A percentile compares a stretch with the other conserved stretches of the same genome.
These are phyloP conservation scores for Chitala chitala DNA, from an alignment of 2,113 vertebrate species.

Conservation along the genomic window DNA sequence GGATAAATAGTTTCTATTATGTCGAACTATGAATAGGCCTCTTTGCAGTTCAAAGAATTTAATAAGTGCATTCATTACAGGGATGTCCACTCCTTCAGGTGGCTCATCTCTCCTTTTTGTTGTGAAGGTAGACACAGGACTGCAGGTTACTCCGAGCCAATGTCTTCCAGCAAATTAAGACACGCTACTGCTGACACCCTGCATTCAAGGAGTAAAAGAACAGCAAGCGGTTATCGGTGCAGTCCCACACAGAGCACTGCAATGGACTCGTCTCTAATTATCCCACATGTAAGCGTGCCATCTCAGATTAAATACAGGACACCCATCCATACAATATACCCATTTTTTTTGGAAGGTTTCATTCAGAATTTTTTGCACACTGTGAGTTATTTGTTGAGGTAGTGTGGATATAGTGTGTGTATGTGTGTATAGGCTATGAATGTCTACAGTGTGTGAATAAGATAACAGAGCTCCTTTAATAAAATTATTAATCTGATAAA, in stretches of 20 bases:
- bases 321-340: slow-evolving; percentile 23
- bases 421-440: not conserved
- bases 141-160: slow-evolving; percentile 79
- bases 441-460: no score
- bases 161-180: slow-evolving; percentile 89
- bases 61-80: slow-evolving; percentile 99
- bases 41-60: slow-evolving; percentile 99
- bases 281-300: slow-evolving; percentile 81
- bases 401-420: not conserved
- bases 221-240: slow-evolving; percentile 84
- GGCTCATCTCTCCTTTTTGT: slow-evolving; percentile 42
- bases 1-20: slow-evolving; percentile 99
- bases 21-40: slow-evolving; percentile 95
- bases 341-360: slow-evolving; percentile 21
- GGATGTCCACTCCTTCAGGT: slow-evolving; percentile 81
- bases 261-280: slow-evolving; percentile 89
- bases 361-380: not conserved
- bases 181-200: slow-evolving; percentile 86
- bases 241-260: no score
- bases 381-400: not conserved
- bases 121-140: slow-evolving; percentile 63
- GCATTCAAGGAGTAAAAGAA: slow-evolving; percentile 92
- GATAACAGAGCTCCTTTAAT: no score
- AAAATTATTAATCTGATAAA: no score
- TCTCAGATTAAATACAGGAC: slow-evolving; percentile 56